Evolutionary conservation across 2,888 invertebrate species (phyloP).

Genomic region (Pterobdella sp.): DNA sequence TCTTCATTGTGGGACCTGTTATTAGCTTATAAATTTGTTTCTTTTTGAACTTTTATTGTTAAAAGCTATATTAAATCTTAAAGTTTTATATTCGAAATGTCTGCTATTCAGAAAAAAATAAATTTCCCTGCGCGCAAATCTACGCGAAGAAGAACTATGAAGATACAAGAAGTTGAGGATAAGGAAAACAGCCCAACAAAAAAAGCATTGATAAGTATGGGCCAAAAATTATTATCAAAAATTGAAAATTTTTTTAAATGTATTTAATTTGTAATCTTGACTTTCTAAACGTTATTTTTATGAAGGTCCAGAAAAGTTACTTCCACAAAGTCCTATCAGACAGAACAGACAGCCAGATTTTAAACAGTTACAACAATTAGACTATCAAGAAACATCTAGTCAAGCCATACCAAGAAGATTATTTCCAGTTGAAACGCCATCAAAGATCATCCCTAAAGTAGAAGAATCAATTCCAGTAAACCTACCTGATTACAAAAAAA

Average conservation of each 20-base stretch:
- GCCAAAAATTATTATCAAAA: neutral
- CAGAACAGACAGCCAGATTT: neutral
- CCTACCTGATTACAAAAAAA: neutral
- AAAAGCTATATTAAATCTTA: neutral
- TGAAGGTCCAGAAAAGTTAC: slow-evolving; percentile 3
- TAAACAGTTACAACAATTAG: neutral
- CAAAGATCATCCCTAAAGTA: neutral
- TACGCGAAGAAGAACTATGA: neutral
- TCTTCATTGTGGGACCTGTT: no score
- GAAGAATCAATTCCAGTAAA: neutral
- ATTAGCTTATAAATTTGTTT: no score
- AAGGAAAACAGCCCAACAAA: neutral
- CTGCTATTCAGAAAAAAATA: neutral
- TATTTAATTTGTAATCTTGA: neutral
- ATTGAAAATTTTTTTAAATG: neutral
- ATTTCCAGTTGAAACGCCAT: neutral
- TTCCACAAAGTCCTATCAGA: neutral
- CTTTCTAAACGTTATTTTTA: neutral
- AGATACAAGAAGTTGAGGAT: neutral
- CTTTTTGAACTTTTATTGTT: no score
- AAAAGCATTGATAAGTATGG: neutral
- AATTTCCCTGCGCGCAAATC: slow-evolving; percentile 3
- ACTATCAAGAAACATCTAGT: no score
- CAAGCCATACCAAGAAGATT: neutral
- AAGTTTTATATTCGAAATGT: neutral